Evolutionary conservation across 2,797 vertebrate genomes (phyloP).

Genomic region (Spondyliosoma cantharus): DNA sequence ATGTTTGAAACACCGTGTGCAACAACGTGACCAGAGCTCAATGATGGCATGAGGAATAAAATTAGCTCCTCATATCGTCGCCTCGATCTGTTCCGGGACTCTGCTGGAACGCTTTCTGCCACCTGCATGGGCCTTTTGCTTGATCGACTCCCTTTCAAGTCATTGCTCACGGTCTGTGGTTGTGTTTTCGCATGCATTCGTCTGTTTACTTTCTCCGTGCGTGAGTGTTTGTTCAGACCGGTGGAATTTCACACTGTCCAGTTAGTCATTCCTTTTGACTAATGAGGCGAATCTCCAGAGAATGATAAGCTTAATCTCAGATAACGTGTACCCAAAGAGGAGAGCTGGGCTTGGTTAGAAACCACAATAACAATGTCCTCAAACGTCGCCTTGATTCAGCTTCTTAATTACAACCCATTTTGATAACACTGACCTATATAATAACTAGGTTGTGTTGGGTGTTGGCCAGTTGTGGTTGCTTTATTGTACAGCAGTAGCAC

Average conservation of each 20-base stretch:
- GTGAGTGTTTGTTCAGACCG: not conserved
- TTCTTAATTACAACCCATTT: not conserved
- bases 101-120: not conserved
- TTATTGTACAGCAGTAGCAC: no score
- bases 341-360: not conserved
- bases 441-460: not conserved
- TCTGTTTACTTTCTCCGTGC: not conserved
- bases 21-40: not conserved
- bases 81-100: not conserved
- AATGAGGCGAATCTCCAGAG: not conserved
- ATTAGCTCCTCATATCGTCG: not conserved
- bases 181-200: not conserved
- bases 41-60: not conserved
- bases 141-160: not conserved
- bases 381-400: not conserved
- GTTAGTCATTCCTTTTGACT: constrained; percentile 26
- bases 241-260: constrained; percentile 6
- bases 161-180: not conserved
- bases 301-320: constrained; percentile 17
- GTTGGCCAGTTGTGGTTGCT: not conserved
- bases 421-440: no score
- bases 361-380: not conserved
- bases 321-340: constrained; percentile 16
- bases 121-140: not conserved
- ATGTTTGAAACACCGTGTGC: not conserved